These are phyloP conservation scores for Elymnias hypermnestra DNA, from an alignment of 1,140 invertebrate species.

Conservation along the genomic window DNA sequence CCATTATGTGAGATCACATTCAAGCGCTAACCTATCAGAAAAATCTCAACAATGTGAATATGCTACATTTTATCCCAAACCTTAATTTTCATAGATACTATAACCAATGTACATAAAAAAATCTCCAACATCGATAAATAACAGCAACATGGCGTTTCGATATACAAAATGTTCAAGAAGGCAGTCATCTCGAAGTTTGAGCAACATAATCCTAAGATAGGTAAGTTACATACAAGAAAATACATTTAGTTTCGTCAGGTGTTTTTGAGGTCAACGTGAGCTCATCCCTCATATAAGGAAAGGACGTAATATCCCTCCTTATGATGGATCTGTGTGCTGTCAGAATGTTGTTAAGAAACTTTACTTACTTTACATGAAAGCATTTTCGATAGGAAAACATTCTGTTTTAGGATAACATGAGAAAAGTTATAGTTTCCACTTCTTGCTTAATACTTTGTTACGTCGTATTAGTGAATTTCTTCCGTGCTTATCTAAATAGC, in stretches of 20 bases:
- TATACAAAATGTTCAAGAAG: not conserved
- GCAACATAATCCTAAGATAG: not conserved
- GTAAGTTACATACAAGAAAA: slow-evolving; percentile 9
- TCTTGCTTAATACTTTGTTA: too few relatives aligned
- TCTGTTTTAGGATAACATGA: not conserved
- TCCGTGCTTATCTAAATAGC: too few relatives aligned
- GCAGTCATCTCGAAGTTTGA: not conserved
- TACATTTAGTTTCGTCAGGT: slow-evolving; percentile 12
- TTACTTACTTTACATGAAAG: slow-evolving; percentile 5
- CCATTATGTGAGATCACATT: too few relatives aligned
- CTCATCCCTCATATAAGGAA: slow-evolving; percentile 9
- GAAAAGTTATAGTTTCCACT: too few relatives aligned
- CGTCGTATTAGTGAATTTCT: too few relatives aligned
- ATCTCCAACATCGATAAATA: too few relatives aligned
- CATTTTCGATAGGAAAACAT: slow-evolving; percentile 4
- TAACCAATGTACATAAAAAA: too few relatives aligned
- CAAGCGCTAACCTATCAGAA: too few relatives aligned
- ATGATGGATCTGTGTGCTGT: slow-evolving; percentile 14
- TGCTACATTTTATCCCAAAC: too few relatives aligned
- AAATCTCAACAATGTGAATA: too few relatives aligned
- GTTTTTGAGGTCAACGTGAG: slow-evolving; percentile 11
- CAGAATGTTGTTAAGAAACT: slow-evolving; percentile 10
- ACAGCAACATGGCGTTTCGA: not conserved
- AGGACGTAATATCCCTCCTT: slow-evolving; percentile 9
- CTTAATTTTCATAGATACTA: too few relatives aligned